Evolutionary conservation across 2,888 invertebrate species (phyloP).

Genomic region (Campoletis raptor): DNA sequence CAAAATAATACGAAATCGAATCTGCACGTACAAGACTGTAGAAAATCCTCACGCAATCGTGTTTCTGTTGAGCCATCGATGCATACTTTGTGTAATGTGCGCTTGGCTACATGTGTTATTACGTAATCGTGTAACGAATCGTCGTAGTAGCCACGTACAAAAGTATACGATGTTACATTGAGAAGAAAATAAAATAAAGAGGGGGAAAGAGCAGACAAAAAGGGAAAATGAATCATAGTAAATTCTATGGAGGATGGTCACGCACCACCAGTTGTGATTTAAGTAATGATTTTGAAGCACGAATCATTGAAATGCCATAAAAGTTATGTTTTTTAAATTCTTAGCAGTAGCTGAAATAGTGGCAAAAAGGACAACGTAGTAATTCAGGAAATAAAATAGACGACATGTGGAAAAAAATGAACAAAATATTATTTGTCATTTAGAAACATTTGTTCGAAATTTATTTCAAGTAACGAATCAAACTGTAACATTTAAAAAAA

Average conservation of each 20-base stretch:
- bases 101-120: conserved; percentile 62
- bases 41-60: conserved; percentile 41
- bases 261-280: conserved; percentile 29
- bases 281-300: background rate
- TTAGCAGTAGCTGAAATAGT: background rate
- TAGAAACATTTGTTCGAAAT: background rate
- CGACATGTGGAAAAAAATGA: no score
- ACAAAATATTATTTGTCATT: background rate
- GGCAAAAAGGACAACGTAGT: background rate
- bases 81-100: conserved; percentile 56
- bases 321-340: background rate
- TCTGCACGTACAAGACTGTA: background rate
- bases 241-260: conserved; percentile 59
- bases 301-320: background rate
- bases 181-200: conserved; percentile 1
- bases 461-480: background rate
- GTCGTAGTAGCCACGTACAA: conserved; percentile 61
- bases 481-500: background rate
- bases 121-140: conserved; percentile 68
- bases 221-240: conserved; percentile 57
- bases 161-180: conserved; percentile 40
- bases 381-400: background rate
- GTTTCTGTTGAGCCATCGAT: conserved; percentile 31
- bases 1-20: conserved; percentile 7
- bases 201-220: conserved; percentile 13